phyloP scores from a whole-genome alignment of 2,888 invertebrate genomes.

The Eupithecia centaureata region DNA sequence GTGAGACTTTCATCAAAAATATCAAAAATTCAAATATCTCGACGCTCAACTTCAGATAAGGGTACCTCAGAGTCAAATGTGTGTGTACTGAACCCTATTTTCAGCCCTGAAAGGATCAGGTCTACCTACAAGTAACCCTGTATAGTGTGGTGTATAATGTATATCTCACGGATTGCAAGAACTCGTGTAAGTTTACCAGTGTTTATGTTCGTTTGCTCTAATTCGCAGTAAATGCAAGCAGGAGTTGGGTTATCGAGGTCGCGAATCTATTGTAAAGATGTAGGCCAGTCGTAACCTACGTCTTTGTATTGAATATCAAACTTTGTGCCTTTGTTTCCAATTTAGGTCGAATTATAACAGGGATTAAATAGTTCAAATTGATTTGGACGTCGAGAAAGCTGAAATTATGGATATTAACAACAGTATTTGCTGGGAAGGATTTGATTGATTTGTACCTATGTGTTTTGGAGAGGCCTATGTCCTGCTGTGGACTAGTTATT shows the following conservation, averaged over 20 bases:
- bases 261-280: slow-evolving; percentile 45
- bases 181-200: background rate
- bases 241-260: slow-evolving; percentile 37
- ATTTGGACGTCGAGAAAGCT: background rate
- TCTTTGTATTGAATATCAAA: slow-evolving; percentile 26
- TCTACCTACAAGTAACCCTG: no score
- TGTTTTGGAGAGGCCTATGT: no score
- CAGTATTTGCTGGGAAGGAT: background rate
- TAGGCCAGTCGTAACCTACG: slow-evolving; percentile 43
- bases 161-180: background rate
- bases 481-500: no score
- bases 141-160: no score
- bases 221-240: slow-evolving; percentile 23
- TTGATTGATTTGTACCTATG: no score
- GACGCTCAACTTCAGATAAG: no score
- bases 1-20: no score
- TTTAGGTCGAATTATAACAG: slow-evolving; percentile 7
- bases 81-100: no score
- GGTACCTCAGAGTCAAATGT: no score
- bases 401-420: background rate
- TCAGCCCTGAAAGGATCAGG: no score
- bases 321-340: slow-evolving; percentile 30
- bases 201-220: slow-evolving; percentile 4
- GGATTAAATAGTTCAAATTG: background rate
- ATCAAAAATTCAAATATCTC: no score